phyloP scores from a whole-genome alignment of 2,113 vertebrate genomes.

The Ornithorhynchus anatinus region DNA sequence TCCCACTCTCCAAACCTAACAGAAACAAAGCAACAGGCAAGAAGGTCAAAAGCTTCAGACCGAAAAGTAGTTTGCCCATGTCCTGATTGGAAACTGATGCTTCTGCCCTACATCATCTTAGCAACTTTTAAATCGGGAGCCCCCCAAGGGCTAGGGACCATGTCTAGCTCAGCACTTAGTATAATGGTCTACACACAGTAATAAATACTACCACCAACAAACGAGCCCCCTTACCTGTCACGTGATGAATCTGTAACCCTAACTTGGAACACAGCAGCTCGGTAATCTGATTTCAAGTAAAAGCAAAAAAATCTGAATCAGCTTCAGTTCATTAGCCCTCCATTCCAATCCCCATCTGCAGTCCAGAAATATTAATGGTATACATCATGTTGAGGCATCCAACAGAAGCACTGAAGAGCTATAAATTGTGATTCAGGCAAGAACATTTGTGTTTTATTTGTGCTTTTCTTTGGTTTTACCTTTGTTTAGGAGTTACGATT shows the following conservation, averaged over 20 bases:
- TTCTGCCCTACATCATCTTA: slow-evolving; percentile 15
- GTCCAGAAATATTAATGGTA: slow-evolving; percentile 5
- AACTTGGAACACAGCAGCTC: slow-evolving; percentile 2
- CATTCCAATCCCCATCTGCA: not conserved
- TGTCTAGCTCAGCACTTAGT: too few species aligned
- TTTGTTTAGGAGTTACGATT: slow-evolving; percentile 12
- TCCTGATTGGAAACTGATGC: not conserved
- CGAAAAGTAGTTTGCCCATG: not conserved
- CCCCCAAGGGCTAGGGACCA: too few species aligned
- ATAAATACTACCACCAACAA: too few species aligned
- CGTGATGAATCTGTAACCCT: too few species aligned
- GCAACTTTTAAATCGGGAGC: slow-evolving; percentile 22
- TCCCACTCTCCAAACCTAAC: too few species aligned
- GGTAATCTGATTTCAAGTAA: slow-evolving; percentile 42
- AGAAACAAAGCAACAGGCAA: too few species aligned
- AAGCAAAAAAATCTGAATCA: slow-evolving; percentile 13
- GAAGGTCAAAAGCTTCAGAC: slow-evolving; percentile 5
- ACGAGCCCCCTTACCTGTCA: too few species aligned
- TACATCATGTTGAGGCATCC: not conserved
- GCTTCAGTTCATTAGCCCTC: slow-evolving; percentile 32
- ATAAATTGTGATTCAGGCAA: not conserved
- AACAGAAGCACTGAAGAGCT: slow-evolving; percentile 22
- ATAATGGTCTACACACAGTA: too few species aligned
- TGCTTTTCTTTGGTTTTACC: slow-evolving; percentile 4
- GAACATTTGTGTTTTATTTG: slow-evolving; percentile 11